Percentiles rank a stretch among this genome's conserved stretches.
Conservation (phyloP, 2,888 invertebrate species). For the Thelaira solivaga region DNA sequence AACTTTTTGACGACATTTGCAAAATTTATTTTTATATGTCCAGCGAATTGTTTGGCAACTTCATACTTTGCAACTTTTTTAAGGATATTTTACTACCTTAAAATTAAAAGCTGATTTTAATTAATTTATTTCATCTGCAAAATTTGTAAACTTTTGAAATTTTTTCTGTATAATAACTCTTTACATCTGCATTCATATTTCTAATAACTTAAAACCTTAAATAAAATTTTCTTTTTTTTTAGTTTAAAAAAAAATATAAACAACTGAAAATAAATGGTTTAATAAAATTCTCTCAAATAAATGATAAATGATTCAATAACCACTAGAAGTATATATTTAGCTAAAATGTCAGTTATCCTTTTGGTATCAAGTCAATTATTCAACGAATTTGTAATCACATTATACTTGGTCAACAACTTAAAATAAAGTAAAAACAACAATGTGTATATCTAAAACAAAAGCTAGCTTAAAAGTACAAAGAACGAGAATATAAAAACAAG, state of each 20-base stretch:
- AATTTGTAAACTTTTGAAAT: too few relatives aligned
- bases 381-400: slow-evolving; percentile 61
- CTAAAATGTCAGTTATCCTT: slow-evolving; percentile 62
- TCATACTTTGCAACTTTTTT: too few relatives aligned
- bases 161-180: too few relatives aligned
- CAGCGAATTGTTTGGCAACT: too few relatives aligned
- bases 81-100: too few relatives aligned
- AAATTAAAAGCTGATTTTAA: too few relatives aligned
- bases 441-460: slow-evolving; percentile 23
- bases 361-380: slow-evolving; percentile 61
- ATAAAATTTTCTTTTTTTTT: not conserved
- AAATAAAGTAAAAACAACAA: slow-evolving; percentile 27
- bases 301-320: slow-evolving; percentile 36
- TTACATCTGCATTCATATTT: too few relatives aligned
- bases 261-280: not conserved
- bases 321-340: slow-evolving; percentile 52
- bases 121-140: too few relatives aligned
- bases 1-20: too few relatives aligned
- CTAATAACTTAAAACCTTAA: too few relatives aligned
- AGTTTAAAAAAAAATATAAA: slow-evolving; percentile 6
- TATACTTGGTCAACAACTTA: slow-evolving; percentile 33
- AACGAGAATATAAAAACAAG: slow-evolving; percentile 22
- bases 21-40: too few relatives aligned
- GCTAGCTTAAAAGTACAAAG: slow-evolving; percentile 13
- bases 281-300: not conserved